These are phyloP conservation scores for Unio delphinus DNA, from an alignment of 2,888 invertebrate genomes.

Conservation along the genomic window DNA sequence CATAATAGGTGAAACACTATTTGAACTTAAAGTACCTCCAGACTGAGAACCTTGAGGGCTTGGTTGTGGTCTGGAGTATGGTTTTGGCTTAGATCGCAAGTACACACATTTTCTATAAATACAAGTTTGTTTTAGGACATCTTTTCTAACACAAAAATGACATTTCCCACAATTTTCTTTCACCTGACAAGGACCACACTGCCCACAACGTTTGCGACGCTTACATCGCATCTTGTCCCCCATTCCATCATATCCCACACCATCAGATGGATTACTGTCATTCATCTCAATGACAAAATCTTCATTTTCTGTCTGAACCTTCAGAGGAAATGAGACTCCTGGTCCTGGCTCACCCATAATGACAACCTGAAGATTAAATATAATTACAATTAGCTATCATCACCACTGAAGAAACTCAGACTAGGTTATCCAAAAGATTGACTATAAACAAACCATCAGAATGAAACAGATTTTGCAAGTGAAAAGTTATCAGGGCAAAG, in stretches of 20 bases:
- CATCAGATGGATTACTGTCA: conserved; percentile 25
- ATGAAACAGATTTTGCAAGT: too few relatives aligned
- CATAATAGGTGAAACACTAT: too few relatives aligned
- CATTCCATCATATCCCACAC: conserved; percentile 27
- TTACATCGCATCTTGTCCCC: conserved; percentile 53
- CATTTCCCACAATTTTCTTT: conserved; percentile 65
- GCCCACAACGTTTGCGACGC: conserved; percentile 58
- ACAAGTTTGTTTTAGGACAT: conserved; percentile 63
- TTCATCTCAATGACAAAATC: conserved; percentile 47
- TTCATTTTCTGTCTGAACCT: conserved; percentile 47
- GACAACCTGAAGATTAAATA: too few relatives aligned
- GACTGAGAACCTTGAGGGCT: conserved; percentile 19
- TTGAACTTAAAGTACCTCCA: neutral
- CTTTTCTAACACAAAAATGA: conserved; percentile 59
- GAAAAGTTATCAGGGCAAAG: too few relatives aligned
- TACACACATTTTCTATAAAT: conserved; percentile 64
- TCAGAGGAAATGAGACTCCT: conserved; percentile 44
- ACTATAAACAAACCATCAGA: too few relatives aligned
- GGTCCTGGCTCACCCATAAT: neutral
- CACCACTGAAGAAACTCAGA: too few relatives aligned
- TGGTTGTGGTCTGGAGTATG: conserved; percentile 35
- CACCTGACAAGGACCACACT: conserved; percentile 65
- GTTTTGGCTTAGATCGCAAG: conserved; percentile 54
- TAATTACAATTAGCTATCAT: too few relatives aligned
- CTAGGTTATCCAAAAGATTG: too few relatives aligned